Conservation (phyloP, 2,797 vertebrate species). For the Chlorospingus flavigularis region DNA sequence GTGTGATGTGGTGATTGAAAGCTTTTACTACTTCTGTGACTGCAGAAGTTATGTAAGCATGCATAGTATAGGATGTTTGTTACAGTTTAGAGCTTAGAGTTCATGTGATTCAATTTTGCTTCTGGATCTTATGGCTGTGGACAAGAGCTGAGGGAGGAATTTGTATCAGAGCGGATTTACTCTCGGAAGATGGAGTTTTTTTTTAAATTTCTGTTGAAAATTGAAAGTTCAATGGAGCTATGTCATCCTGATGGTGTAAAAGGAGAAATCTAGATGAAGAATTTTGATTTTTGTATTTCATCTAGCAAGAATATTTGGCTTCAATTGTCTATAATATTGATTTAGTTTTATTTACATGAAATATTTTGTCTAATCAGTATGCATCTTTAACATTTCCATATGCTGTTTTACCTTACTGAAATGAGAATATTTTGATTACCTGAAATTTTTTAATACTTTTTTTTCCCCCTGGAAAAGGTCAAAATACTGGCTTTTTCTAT, state of each 20-base stretch:
- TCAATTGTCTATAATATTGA: not conserved
- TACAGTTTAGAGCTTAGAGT: not conserved
- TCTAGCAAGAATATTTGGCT: not conserved
- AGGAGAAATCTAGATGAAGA: not conserved
- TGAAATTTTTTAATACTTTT: not conserved
- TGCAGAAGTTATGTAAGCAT: not conserved
- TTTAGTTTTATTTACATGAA: not conserved
- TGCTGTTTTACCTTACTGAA: not conserved
- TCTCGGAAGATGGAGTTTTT: accelerated
- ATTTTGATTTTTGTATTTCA: not conserved
- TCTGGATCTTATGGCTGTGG: not conserved
- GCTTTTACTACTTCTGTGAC: not conserved
- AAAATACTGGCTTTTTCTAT: not conserved
- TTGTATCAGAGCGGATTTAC: not conserved
- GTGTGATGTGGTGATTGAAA: not conserved
- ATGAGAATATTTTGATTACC: not conserved
- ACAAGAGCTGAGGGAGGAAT: not conserved
- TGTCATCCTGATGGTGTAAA: not conserved
- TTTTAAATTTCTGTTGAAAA: not conserved
- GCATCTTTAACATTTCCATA: not conserved
- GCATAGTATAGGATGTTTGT: not conserved
- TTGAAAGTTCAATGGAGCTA: not conserved
- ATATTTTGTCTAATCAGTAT: not conserved
- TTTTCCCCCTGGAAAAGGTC: not conserved
- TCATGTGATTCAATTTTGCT: not conserved